Conservation (phyloP, 2,797 vertebrate species). For the Champsocephalus esox region DNA sequence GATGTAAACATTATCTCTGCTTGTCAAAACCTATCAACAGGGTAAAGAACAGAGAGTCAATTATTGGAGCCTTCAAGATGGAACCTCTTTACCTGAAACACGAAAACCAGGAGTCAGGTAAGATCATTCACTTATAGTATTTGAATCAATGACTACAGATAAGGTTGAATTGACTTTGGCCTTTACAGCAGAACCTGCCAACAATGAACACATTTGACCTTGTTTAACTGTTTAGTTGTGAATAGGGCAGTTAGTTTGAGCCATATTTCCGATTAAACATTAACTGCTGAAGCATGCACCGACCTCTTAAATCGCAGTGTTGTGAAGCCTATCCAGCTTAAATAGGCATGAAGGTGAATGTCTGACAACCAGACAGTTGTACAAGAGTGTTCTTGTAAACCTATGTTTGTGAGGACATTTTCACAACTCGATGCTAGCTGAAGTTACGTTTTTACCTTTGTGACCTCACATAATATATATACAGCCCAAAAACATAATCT, state of each 20-base stretch:
- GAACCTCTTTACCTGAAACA: slow-evolving; percentile 96
- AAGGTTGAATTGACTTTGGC: not conserved
- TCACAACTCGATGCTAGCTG: slow-evolving; percentile 23
- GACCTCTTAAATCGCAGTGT: not conserved
- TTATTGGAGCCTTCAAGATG: slow-evolving; percentile 93
- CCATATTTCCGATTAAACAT: not conserved
- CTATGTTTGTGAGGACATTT: not conserved
- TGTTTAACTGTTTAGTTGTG: slow-evolving; percentile 15
- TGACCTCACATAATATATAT: slow-evolving; percentile 31
- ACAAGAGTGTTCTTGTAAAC: not conserved
- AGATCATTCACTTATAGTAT: not conserved
- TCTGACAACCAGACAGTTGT: not conserved
- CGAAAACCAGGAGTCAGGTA: slow-evolving; percentile 95
- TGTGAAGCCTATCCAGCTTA: not conserved
- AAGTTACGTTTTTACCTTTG: slow-evolving; percentile 26
- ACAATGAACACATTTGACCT: not conserved
- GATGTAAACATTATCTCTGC: not conserved
- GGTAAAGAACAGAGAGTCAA: slow-evolving; percentile 92
- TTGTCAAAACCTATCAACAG: slow-evolving; percentile 71
- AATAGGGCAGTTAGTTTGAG: not conserved
- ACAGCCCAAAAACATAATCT: not conserved
- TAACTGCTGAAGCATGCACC: not conserved
- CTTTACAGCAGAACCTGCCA: not conserved
- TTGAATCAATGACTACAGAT: not conserved
- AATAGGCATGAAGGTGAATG: not conserved